Base-by-base conservation (phyloP, 2,113 vertebrate species). In the Pollachius pollachius region DNA sequence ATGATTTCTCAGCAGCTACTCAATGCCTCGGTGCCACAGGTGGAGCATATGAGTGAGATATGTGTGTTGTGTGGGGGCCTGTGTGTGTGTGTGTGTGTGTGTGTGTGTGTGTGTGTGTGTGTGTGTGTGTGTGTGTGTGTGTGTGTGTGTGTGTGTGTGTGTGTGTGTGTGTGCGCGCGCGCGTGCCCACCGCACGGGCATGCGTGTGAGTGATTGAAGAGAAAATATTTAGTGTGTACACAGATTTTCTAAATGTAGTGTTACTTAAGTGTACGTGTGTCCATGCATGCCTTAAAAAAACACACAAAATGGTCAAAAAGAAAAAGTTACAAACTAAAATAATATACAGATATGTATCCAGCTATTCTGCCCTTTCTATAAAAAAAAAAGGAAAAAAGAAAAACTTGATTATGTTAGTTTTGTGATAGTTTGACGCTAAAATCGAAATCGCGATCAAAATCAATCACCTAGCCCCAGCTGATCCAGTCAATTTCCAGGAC, bases 1-100 rank as follows among this genome's bases (percentile, higher is more conserved):
- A 87, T 85, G 56, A 81, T 87, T 89, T 83, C 82, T 87, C 85
- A 84, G 86, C 80, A 81, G 23, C 48, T 70, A 67, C 70, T 16
- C 3, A 61, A 17, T 21, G 52, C 62, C 37, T 56, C 23, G 6
- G 58, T 64, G 70, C 81, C 68, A 81, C 78, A 70, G 70, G 79
- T 77, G 63, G 56, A 76, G 34, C 56, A 21, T 60, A 23, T 52
- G 23, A 64, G 73, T 65, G 60, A 68, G 52, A 16, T 65, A 67
- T 65, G 69, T 62, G 19, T 60, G 52, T 11, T 71, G 58, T 18
- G n/a, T 68, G 41, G 8, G 60, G 68, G 54, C 54, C 15, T 57
- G n/a, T 68, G 12, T 65, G 65, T 81, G 74, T 13, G 30, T 68
- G 17, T 52, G 34, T 52, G 7, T 4, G 5, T 17, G 34, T 66